Base-by-base conservation (phyloP, 2,888 invertebrate genomes). In the Ornithoptera alexandrae region DNA sequence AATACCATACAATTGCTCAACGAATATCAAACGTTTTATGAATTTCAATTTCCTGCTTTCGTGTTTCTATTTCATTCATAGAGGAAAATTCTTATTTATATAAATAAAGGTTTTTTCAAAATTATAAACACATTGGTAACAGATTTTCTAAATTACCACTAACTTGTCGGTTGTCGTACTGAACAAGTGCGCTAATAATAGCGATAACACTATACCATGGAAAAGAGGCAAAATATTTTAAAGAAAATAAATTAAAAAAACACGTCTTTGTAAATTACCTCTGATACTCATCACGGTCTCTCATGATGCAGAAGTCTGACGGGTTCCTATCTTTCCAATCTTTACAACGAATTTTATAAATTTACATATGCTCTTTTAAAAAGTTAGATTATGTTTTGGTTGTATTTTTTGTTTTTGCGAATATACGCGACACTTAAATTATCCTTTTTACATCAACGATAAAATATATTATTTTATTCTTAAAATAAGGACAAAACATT, bases 321-420 rank as follows among this genome's bases (percentile, higher is more conserved):
- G 22, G 24, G 24, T 18, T 24, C 36, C 10, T 58, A 65, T 65
- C 65, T 18, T 5, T 59, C 6, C 46, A 65, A 59, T 59, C 58
- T 67, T 67, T 61, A 36, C n/a, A 60, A 20, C 24, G 46, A 60
- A 30, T 66, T 59, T 59, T 3, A 50, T 46, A 59, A 66, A 60
- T 39, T 61, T 61, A 39, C 30, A n/a, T 61, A 61, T n/a, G 20
- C 36, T 4, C 17, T 39, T 61, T 39, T 39, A 24, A 24, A 58
- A 24, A 58, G 24, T 7, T 24, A 24, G 22, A 15, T 7, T 20
- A n/a, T n/a, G 20, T 56, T 56, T 24, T 22, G 22, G 22, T 22
- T 22, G 22, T 22, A 1, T 24, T 58, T 24, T n/a, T 5, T 22
- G 2, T 22, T 58, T 53, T 53, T n/a, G 53, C 7, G 7, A 53